Base-by-base conservation (phyloP, 35 echinoderm and acorn worm genomes). In the Apostichopus californicus region DNA sequence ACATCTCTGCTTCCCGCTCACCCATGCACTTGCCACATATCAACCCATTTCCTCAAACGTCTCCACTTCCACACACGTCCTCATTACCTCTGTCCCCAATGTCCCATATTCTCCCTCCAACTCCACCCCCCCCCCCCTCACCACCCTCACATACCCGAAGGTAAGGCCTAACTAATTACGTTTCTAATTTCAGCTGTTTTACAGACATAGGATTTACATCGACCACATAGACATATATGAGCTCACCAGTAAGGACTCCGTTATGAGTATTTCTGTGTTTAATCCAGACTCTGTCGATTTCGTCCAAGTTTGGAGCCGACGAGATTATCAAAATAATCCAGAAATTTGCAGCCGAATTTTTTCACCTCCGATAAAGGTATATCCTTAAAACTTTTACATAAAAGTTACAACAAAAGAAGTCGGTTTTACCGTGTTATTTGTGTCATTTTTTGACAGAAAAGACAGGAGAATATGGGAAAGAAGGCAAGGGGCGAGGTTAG, bases 291-390 rank as follows among this genome's bases (percentile, higher is more conserved):
- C 53, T 56, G 55, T 55, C 17, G 9, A 14, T 5, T 83, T 83
- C 55, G 53, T 55, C 11, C 8, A 83, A 83, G 55, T 83, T 53
- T 83, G 80, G 80, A 20, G 34, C 80, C 34, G 80, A 55, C 0
- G 10, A 13, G 55, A 56, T 15, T 55, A 7, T 14, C 17, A 46
- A 55, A 17, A 83, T 56, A 6, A 83, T 15, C 34, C 10, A 55
- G 17, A 83, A 56, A 54, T 83, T 55, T 83, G 80, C 52, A 55
- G 80, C 25, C 8, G 52, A 83, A 53, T 83, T 8, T 83, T 83
- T 83, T 83, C 80, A 34, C 80, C 80, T 13, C 52, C 80, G 14
- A 83, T 83, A 7, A 10, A 83, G 80, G 80, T 83, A 9, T 68
- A 68, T 46, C 34, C 34, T 46, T 46, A 46, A 46, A 46, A 2